Evolutionary conservation across 2,888 invertebrate species (phyloP), one percentile per base, ranked within the genome.

Genomic region (Stenoptilia bipunctidactyla): DNA sequence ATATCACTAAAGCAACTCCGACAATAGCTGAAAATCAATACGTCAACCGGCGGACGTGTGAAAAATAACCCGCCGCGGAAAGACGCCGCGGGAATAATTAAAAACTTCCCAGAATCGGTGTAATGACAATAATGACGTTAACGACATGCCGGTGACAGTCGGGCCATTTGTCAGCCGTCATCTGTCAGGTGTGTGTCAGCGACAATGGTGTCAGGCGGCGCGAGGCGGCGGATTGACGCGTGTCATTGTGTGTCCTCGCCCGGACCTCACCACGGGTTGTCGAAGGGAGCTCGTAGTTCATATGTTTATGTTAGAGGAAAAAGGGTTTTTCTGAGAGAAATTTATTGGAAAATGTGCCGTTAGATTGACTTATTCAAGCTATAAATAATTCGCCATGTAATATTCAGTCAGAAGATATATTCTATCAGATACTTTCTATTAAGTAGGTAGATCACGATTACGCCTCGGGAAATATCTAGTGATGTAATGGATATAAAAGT

Each of bases 191-290:
- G 61, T 58, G 58, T 66, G 74, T 74, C 71, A 62, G 57, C 55
- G 56, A 59, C 66, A 70, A 71, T 70, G 74, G 74, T 75, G 73
- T 71, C 77, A 69, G 69, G 64, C 67, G 58, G 64, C 49, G 67
- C 58, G 57, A 48, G 61, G 55, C 53, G 61, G 54, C 52, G 66
- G 73, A 73, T 64, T 71, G 77, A 75, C 68, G 67, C 57, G 56
- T 61, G 74, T 63, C 75, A 66, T 53, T 54, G 55, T 43, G 52
- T 14, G 43, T 12, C 41, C 27, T 36, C 36, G n/a, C n/a, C n/a
- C n/a, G n/a, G 20, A 5, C 20, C 20, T 20, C 20, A 20, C 20
- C 8, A 20, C 9, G 20, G 42, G 40, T 45, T 49, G 41, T 48
- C 51, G 48, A 42, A 42, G 6, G 27, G 10, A n/a, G 39, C 45